These are phyloP conservation scores for Prionace glauca DNA, from an alignment of 2,797 vertebrate species.

Conservation along the genomic window DNA sequence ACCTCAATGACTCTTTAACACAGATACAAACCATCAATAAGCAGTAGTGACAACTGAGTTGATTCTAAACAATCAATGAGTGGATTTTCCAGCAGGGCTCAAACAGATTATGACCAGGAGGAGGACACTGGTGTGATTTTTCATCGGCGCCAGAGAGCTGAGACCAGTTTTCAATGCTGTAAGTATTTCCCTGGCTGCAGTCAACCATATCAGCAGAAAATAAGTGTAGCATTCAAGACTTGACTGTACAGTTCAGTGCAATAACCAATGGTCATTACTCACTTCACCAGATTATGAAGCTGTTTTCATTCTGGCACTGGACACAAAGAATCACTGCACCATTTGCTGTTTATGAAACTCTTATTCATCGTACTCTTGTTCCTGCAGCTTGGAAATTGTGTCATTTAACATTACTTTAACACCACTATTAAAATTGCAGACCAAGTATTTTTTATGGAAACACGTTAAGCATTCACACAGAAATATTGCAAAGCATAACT, in stretches of 20 bases:
- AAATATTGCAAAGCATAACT: background rate
- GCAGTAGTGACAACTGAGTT: background rate
- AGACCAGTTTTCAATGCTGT: background rate
- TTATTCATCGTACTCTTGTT: background rate
- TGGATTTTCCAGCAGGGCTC: background rate
- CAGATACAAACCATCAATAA: no score
- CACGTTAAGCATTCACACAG: background rate
- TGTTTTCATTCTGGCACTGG: background rate
- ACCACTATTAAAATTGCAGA: background rate
- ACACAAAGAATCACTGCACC: background rate
- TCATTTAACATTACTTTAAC: background rate
- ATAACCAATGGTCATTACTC: background rate
- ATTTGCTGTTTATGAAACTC: background rate
- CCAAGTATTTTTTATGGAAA: background rate
- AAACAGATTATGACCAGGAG: background rate
- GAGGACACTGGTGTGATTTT: background rate
- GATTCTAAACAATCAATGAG: background rate
- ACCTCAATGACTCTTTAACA: no score
- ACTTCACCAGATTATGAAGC: background rate
- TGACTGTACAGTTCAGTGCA: background rate
- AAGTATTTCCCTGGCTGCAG: background rate
- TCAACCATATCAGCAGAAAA: background rate
- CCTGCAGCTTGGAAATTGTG: background rate
- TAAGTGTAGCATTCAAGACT: background rate
- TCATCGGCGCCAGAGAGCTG: no score